These are phyloP conservation scores for Porites divaricata DNA, from an alignment of 92 coral and sea anemone species.

Conservation along the genomic window DNA sequence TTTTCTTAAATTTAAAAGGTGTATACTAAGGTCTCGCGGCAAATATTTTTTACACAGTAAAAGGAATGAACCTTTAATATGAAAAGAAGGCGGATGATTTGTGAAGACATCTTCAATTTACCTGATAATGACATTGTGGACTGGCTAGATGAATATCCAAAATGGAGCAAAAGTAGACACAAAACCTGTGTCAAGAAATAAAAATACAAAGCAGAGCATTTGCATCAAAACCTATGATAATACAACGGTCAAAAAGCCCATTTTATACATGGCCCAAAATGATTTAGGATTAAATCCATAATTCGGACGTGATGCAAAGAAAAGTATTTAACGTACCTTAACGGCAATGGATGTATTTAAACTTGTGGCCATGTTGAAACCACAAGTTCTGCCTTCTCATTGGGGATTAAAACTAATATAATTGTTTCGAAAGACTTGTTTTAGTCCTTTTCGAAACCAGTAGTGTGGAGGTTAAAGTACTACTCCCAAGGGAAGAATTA, in stretches of 20 bases:
- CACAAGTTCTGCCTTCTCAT: background rate
- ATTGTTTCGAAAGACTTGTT: background rate
- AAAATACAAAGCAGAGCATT: constrained; percentile 5
- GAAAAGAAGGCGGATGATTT: background rate
- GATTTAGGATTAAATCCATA: background rate
- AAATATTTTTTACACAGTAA: too few relatives aligned
- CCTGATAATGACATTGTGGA: constrained; percentile 34
- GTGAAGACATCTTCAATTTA: constrained; percentile 24
- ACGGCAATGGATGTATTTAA: background rate
- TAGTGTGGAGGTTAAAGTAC: background rate
- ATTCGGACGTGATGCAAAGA: background rate
- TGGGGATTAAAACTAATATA: background rate
- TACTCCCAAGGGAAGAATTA: background rate
- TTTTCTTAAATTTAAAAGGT: too few relatives aligned
- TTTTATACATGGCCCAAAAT: background rate
- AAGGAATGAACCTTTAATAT: too few relatives aligned
- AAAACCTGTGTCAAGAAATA: constrained; percentile 26
- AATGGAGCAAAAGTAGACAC: background rate
- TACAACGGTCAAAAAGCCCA: background rate
- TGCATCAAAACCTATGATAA: background rate
- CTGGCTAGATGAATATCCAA: constrained; percentile 4
- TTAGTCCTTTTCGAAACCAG: background rate
- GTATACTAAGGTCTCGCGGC: too few relatives aligned
- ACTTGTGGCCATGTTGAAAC: background rate
- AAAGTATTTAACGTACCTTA: constrained; percentile 15